Evolutionary conservation across 2,113 vertebrate species (phyloP).

Genomic region (Pipa parva): DNA sequence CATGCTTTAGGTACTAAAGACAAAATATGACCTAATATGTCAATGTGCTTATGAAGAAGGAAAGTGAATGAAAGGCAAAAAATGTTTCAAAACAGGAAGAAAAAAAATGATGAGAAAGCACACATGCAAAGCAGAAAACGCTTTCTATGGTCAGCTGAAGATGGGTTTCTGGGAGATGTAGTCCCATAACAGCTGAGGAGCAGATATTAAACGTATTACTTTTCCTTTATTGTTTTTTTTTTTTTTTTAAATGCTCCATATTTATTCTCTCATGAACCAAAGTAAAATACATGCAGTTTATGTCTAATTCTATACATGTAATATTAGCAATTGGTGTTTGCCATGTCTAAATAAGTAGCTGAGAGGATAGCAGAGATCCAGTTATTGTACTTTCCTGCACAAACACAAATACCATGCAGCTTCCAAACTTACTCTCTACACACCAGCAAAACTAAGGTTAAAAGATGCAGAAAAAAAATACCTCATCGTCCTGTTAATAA

Average conservation of each 20-base stretch:
- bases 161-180: too few relatives aligned
- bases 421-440: conserved; percentile 60
- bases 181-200: too few relatives aligned
- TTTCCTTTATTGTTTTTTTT: too few relatives aligned
- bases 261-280: conserved; percentile 28
- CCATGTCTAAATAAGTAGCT: conserved; percentile 3
- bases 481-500: conserved; percentile 86
- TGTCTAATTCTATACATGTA: conserved; percentile 24
- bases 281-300: conserved; percentile 25
- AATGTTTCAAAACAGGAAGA: neutral
- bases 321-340: neutral
- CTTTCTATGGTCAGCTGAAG: too few relatives aligned
- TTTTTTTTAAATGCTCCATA: too few relatives aligned
- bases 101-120: neutral
- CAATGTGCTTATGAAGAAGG: conserved; percentile 1
- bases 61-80: neutral
- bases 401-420: conserved; percentile 55
- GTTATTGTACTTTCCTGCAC: conserved; percentile 44
- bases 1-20: conserved; percentile 80
- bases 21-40: conserved; percentile 23
- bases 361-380: neutral
- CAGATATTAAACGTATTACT: too few relatives aligned
- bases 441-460: conserved; percentile 54
- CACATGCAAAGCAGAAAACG: conserved; percentile 9
- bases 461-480: conserved; percentile 64